Evolutionary conservation across 2,113 vertebrate genomes (phyloP).

Genomic region (Pelecanoides urinatrix): DNA sequence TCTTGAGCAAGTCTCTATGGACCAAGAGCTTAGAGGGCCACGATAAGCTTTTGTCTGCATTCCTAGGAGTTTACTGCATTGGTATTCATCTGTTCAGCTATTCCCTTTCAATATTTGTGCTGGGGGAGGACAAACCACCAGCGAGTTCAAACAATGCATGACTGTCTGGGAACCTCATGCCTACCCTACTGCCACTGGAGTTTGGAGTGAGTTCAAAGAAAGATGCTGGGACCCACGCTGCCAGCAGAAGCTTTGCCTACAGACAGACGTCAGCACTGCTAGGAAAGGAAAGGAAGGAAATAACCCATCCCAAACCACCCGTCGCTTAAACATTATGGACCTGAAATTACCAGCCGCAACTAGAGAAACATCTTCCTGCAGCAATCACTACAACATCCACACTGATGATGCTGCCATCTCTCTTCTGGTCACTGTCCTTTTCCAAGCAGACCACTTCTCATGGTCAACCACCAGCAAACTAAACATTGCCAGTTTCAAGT

Average conservation of each 20-base stretch:
- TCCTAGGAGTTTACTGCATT: background rate
- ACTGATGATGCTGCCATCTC: background rate
- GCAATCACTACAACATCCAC: background rate
- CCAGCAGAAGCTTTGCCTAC: background rate
- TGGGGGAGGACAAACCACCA: background rate
- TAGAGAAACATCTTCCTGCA: background rate
- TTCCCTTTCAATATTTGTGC: background rate
- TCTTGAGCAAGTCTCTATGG: background rate
- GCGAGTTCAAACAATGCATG: background rate
- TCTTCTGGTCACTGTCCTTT: background rate
- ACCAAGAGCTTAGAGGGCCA: background rate
- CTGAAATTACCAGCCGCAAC: background rate
- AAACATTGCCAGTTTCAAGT: background rate
- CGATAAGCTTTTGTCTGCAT: background rate
- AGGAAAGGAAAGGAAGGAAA: conserved; percentile 27
- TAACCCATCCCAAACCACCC: background rate
- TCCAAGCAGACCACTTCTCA: background rate
- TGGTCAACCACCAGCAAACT: background rate
- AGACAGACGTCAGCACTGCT: background rate
- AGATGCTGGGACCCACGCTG: background rate
- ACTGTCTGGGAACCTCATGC: conserved; percentile 8
- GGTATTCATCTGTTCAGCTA: background rate
- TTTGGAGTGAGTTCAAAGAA: background rate
- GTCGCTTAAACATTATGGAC: fast-evolving
- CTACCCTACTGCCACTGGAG: background rate